These are phyloP conservation scores for Rhombomys opimus DNA, from an alignment of 2,113 vertebrate genomes.

Conservation along the genomic window DNA sequence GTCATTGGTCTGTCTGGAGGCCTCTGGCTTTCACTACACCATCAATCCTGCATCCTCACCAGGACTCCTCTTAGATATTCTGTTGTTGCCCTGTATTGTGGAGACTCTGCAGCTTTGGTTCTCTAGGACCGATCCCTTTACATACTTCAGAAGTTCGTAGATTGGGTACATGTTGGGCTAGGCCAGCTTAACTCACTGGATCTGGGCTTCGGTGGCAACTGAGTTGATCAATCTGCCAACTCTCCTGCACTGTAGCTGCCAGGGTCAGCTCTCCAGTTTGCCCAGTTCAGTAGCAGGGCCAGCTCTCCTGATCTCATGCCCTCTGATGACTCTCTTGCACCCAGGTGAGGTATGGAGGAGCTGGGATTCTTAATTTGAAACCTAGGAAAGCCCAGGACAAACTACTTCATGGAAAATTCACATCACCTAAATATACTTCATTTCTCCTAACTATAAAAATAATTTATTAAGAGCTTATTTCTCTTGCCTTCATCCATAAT, in stretches of 20 bases:
- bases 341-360: background rate
- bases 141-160: background rate
- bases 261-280: background rate
- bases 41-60: background rate
- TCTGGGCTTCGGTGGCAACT: background rate
- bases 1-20: background rate
- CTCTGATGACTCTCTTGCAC: background rate
- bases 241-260: background rate
- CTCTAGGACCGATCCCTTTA: background rate
- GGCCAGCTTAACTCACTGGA: background rate
- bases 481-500: background rate
- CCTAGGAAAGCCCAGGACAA: background rate
- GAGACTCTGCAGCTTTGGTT: background rate
- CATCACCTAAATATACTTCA: background rate
- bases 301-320: background rate
- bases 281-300: background rate
- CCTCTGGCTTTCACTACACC: background rate
- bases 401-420: constrained; percentile 21
- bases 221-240: background rate
- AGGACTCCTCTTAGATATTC: background rate
- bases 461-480: background rate
- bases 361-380: constrained; percentile 10
- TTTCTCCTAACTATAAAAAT: background rate
- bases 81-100: background rate
- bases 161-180: background rate